Conservation (phyloP, 1,140 invertebrate genomes). For the Lasioglossum baleicum region DNA sequence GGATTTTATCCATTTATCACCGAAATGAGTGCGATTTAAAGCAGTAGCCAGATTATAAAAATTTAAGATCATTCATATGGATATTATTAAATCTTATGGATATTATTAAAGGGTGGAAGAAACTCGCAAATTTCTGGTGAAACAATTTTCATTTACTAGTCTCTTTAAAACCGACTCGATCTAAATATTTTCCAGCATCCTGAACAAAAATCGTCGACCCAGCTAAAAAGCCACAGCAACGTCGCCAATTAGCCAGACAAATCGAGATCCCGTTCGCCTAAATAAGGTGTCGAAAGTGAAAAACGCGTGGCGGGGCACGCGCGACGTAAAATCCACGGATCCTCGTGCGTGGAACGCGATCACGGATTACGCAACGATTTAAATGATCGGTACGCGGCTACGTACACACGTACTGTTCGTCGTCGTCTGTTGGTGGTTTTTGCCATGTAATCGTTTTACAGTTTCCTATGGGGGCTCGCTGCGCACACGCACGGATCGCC, state of each 20-base stretch:
- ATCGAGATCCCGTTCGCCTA: not conserved
- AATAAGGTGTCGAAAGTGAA: not conserved
- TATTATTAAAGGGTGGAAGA: too few relatives aligned
- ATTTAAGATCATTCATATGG: too few relatives aligned
- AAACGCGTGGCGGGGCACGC: not conserved
- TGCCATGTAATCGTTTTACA: constrained; percentile 15
- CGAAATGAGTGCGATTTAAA: too few relatives aligned
- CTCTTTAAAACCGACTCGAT: too few relatives aligned
- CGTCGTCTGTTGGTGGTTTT: not conserved
- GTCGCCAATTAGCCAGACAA: not conserved
- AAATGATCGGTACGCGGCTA: constrained; percentile 10
- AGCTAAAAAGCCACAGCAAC: too few relatives aligned
- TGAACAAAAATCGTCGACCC: too few relatives aligned
- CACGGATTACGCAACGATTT: constrained; percentile 24
- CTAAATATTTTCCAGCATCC: too few relatives aligned
- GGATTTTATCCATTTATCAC: too few relatives aligned
- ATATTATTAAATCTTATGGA: too few relatives aligned
- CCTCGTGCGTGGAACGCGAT: not conserved
- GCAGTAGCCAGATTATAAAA: too few relatives aligned
- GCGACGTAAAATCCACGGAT: not conserved
- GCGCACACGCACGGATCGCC: not conserved
- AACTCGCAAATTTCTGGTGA: too few relatives aligned
- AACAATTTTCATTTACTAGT: too few relatives aligned
- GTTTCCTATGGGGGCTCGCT: constrained; percentile 1
- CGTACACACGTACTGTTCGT: not conserved